Conservation (phyloP, 2,797 vertebrate genomes). For the Limnodromus scolopaceus region DNA sequence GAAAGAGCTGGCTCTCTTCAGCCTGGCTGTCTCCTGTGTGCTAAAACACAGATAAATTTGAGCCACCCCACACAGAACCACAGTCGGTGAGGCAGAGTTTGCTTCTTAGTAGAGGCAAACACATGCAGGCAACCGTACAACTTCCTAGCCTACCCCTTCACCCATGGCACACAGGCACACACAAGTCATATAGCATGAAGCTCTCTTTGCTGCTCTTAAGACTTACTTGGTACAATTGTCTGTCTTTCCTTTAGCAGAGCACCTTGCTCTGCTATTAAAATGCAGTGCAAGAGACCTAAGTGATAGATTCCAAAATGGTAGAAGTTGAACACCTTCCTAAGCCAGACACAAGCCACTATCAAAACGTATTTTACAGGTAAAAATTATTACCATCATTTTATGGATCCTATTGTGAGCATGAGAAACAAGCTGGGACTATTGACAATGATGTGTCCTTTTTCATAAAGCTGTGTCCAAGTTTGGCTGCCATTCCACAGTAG, state of each 20-base stretch:
- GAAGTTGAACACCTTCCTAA: not conserved
- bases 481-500: not conserved
- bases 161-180: not conserved
- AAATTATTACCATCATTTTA: not conserved
- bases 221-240: not conserved
- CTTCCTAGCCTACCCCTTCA: not conserved
- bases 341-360: not conserved
- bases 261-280: not conserved
- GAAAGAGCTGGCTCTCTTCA: not conserved
- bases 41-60: not conserved
- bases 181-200: not conserved
- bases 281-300: not conserved
- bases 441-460: not conserved
- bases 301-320: not conserved
- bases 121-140: not conserved
- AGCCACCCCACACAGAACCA: not conserved
- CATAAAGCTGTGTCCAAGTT: not conserved
- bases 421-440: not conserved
- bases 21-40: not conserved
- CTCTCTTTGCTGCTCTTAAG: not conserved
- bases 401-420: not conserved
- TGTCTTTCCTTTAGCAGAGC: not conserved
- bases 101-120: not conserved
- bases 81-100: not conserved
- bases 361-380: not conserved